Conservation (phyloP, 2,888 invertebrate species). For the Steinernema carpocapsae region DNA sequence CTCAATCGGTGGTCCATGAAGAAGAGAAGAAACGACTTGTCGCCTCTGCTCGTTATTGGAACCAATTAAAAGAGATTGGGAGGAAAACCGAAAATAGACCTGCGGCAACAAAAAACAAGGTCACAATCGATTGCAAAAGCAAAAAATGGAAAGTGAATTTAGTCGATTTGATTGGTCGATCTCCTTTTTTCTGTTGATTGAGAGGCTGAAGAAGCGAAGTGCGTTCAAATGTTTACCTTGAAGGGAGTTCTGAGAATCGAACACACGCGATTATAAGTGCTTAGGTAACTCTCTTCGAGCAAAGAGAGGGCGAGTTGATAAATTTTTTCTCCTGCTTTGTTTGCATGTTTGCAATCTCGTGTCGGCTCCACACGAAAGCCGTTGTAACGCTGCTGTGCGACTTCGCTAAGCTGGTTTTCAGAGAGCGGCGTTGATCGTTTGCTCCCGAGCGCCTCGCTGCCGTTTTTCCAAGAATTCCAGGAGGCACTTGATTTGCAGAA, state of each 20-base stretch:
- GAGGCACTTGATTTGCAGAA: too few species aligned
- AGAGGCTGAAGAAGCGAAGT: neutral
- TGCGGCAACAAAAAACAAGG: slow-evolving; percentile 20
- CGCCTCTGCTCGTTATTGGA: neutral
- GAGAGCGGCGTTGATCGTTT: neutral
- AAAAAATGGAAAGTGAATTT: slow-evolving; percentile 25
- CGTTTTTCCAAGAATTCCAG: slow-evolving; percentile 21
- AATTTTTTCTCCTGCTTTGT: slow-evolving; percentile 17
- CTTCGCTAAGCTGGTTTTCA: slow-evolving; percentile 7
- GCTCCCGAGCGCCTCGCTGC: neutral
- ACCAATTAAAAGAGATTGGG: neutral
- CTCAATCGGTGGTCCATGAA: neutral
- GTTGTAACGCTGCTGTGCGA: slow-evolving; percentile 12
- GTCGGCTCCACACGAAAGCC: neutral
- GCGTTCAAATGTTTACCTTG: slow-evolving; percentile 1
- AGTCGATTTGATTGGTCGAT: neutral
- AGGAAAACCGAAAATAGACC: slow-evolving; percentile 22
- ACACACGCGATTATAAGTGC: neutral
- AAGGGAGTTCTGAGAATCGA: neutral
- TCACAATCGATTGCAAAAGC: slow-evolving; percentile 23
- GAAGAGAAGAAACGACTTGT: neutral
- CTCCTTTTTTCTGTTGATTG: too few species aligned
- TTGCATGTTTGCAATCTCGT: slow-evolving; percentile 31
- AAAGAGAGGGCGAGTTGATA: too few species aligned
- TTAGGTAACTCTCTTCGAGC: neutral